Percentiles rank a stretch among this genome's conserved stretches.
Conservation (phyloP, 53 echinoderm and acorn worm genomes). For the Luidia sarsii region DNA sequence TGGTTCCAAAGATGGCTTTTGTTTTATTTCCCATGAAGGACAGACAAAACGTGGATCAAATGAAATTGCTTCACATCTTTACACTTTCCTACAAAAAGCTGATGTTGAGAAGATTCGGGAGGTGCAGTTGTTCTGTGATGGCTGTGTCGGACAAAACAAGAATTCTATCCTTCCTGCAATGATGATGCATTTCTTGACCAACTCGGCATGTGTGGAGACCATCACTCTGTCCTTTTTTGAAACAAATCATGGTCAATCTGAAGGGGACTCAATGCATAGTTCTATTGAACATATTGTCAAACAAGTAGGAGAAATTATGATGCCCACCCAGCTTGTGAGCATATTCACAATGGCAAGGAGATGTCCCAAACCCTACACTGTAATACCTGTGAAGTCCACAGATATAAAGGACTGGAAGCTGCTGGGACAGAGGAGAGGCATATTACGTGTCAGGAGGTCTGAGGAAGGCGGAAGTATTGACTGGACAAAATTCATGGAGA, state of each 20-base stretch:
- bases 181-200: constrained; percentile 1
- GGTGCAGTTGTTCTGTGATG: constrained; percentile 24
- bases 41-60: not conserved
- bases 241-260: constrained; percentile 40
- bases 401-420: constrained; percentile 37
- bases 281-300: not conserved
- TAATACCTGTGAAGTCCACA: not conserved
- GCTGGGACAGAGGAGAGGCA: not conserved
- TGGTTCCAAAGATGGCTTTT: constrained; percentile 10
- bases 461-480: not conserved
- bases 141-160: constrained; percentile 39
- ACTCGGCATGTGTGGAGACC: not conserved
- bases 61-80: constrained; percentile 20
- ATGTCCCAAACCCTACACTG: not conserved
- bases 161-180: constrained; percentile 35
- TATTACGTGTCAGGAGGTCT: constrained; percentile 1
- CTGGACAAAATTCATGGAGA: too few species aligned
- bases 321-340: constrained; percentile 8
- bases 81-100: not conserved
- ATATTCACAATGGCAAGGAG: constrained; percentile 7
- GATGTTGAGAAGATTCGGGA: not conserved
- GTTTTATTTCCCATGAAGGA: constrained; percentile 46
- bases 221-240: constrained; percentile 30
- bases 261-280: constrained; percentile 48
- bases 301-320: not conserved